Evolutionary conservation across 1,140 invertebrate species (phyloP).

Genomic region (silkworm (Bombyx mori)): DNA sequence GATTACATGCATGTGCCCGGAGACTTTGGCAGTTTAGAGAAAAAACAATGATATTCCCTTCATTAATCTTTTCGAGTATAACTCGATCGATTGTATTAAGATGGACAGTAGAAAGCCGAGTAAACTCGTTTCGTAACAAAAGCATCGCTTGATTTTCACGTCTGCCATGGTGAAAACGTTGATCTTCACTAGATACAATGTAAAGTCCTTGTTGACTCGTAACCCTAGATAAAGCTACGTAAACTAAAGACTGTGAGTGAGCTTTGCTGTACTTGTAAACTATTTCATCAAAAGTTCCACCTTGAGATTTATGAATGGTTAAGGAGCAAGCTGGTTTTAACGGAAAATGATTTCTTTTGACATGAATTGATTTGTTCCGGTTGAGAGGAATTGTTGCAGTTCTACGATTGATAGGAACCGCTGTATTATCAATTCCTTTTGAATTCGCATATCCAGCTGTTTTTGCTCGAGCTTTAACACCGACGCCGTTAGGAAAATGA

Average conservation of each 20-base stretch:
- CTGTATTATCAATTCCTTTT: not conserved
- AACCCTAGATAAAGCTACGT: constrained; percentile 38
- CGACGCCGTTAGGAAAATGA: not conserved
- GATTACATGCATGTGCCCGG: too few species aligned
- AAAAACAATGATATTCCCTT: constrained; percentile 8
- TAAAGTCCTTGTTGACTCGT: constrained; percentile 34
- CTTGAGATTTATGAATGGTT: constrained; percentile 27
- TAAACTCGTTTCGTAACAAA: constrained; percentile 2
- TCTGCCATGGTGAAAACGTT: constrained; percentile 11
- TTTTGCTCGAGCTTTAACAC: not conserved
- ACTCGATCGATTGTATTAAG: constrained; percentile 1
- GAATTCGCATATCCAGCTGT: not conserved
- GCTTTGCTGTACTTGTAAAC: constrained; percentile 31
- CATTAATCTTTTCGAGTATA: not conserved
- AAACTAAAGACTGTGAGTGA: constrained; percentile 30
- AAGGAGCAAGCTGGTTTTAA: constrained; percentile 18
- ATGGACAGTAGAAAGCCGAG: constrained; percentile 3
- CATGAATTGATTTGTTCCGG: not conserved
- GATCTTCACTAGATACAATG: constrained; percentile 18
- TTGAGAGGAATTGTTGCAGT: not conserved
- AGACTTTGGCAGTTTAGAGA: constrained; percentile 7
- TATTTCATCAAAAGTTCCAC: constrained; percentile 15
- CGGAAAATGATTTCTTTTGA: constrained; percentile 6
- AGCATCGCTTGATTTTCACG: constrained; percentile 2
- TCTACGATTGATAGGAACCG: not conserved